Base-by-base conservation (phyloP, 1,140 invertebrate genomes). In the Nomia melanderi region DNA sequence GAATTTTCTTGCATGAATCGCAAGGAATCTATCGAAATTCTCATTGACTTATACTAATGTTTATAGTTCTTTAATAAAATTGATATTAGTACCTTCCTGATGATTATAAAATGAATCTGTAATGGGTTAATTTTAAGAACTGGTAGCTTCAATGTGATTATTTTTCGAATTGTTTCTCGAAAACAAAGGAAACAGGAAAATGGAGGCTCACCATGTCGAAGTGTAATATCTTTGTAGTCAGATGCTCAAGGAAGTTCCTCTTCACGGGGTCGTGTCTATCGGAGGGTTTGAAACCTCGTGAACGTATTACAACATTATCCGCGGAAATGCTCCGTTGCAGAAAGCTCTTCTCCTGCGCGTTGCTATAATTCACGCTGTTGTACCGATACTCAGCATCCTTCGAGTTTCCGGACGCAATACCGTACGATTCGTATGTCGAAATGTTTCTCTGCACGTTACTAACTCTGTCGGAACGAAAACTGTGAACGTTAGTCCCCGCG, bases 191-290 rank as follows among this genome's bases (percentile, higher is more conserved):
- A n/a, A n/a, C n/a, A n/a, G n/a, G n/a, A n/a, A n/a, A n/a, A n/a
- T n/a, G 1, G 8, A 31, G 0, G 11, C 71, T 84, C 93, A 96
- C 95, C 95, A 96, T 94, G 88, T 95, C 95, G 92, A 96, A 94
- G 93, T 96, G 96, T 88, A 96, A 95, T 88, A 97, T 94, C 89
- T 95, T 95, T 82, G 95, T 94, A 80, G 96, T 96, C 80, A 98
- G 93, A 86, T 94, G 94, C 71, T 96, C 95, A 64, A 98, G 94
- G 91, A 97, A 96, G 83, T 95, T 94, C 87, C 94, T 95, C 90
- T 97, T 97, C 59, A 93, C 91, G 1, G 96, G 96, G 90, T 98
- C 96, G 90, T 94, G 94, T 87, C 95, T 94, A 89, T 98, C 96
- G 0, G 96, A 97, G 2, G 97, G 96, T 86, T 96, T 96, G 90